phyloP scores from a whole-genome alignment of 2,113 vertebrate species.

The Lethenteron camtschaticum region DNA sequence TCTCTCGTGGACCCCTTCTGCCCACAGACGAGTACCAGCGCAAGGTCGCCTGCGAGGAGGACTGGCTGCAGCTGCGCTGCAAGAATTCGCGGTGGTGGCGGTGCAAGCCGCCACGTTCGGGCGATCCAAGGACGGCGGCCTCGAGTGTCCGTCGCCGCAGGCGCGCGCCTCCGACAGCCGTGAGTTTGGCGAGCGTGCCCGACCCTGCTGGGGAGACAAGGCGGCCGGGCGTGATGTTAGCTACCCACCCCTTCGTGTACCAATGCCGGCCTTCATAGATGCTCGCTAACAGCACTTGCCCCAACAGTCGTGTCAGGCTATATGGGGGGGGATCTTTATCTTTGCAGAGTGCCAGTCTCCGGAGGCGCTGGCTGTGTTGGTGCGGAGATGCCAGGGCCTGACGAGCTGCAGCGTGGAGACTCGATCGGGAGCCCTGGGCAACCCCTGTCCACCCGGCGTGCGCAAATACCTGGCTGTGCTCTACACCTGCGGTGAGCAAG shows the following conservation, averaged over 20 bases:
- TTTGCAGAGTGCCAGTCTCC: conserved; percentile 43
- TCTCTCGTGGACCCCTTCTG: too few relatives aligned
- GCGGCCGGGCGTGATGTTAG: too few relatives aligned
- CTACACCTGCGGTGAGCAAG: conserved; percentile 54
- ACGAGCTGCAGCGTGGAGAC: conserved; percentile 44
- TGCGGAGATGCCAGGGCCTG: conserved; percentile 44
- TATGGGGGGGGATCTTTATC: neutral
- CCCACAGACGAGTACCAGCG: conserved; percentile 52
- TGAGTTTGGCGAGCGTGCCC: too few relatives aligned
- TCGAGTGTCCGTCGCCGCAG: conserved; percentile 36
- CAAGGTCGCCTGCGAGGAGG: conserved; percentile 59
- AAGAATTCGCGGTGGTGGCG: conserved; percentile 52
- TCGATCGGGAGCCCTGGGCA: conserved; percentile 48
- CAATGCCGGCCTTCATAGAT: too few relatives aligned
- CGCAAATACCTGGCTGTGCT: conserved; percentile 63
- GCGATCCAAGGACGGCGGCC: conserved; percentile 34
- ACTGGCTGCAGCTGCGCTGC: conserved; percentile 50
- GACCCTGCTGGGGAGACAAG: too few relatives aligned
- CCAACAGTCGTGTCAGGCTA: too few relatives aligned
- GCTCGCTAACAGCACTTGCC: too few relatives aligned
- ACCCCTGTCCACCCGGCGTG: conserved; percentile 54
- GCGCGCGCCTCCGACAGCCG: too few relatives aligned
- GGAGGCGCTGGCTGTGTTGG: conserved; percentile 39
- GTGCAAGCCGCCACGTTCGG: conserved; percentile 56
- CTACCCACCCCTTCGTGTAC: too few relatives aligned